These are phyloP conservation scores for Amazona vittata DNA, from an alignment of 2,113 vertebrate species.

Conservation along the genomic window DNA sequence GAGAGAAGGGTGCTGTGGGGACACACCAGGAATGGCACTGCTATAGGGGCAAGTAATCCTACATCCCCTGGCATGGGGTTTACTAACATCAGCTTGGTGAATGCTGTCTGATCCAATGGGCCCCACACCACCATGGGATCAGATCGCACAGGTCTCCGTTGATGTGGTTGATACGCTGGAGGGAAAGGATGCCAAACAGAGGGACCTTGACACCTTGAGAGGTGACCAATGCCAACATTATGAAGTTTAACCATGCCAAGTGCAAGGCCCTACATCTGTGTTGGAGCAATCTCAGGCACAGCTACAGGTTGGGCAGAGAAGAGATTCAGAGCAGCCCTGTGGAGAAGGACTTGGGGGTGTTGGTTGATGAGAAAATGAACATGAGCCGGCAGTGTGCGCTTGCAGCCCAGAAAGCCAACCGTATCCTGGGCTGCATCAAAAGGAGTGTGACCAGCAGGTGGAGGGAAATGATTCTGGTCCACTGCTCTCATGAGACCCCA, in stretches of 20 bases:
- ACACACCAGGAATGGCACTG: fast-evolving
- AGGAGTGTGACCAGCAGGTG: neutral
- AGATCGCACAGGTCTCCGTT: neutral
- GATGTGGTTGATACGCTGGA: neutral
- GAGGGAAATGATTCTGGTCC: neutral
- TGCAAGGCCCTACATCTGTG: neutral
- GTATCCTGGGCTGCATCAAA: neutral
- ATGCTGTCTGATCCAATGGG: neutral
- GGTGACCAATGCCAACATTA: neutral
- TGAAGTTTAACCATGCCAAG: neutral
- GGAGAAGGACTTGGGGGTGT: neutral
- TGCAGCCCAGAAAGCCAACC: neutral
- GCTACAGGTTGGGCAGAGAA: neutral
- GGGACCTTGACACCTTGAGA: neutral
- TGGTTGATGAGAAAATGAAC: neutral
- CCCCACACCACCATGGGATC: neutral
- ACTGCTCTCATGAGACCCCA: neutral
- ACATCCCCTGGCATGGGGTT: fast-evolving
- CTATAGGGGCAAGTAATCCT: fast-evolving
- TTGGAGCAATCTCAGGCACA: neutral
- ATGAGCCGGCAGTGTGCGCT: no score
- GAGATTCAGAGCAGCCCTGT: neutral
- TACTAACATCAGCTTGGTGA: neutral
- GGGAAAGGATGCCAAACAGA: neutral
- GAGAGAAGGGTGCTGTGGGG: neutral